These are phyloP conservation scores for Rhodeus uyekii DNA, from an alignment of 2,797 vertebrate species.

Conservation along the genomic window DNA sequence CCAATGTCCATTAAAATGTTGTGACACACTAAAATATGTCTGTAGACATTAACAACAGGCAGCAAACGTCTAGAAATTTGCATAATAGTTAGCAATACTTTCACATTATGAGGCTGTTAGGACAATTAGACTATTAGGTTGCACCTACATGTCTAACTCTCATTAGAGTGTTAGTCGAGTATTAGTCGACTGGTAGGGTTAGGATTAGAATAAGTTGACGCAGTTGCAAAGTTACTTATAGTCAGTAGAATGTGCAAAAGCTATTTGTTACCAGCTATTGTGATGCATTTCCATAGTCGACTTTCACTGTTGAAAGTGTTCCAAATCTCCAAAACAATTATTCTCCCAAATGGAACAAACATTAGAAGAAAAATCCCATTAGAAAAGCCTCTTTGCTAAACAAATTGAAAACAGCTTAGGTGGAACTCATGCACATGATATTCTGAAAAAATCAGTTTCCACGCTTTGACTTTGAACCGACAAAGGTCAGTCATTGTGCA, in stretches of 20 bases:
- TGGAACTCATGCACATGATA: background rate
- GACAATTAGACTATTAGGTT: conserved; percentile 41
- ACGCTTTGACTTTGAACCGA: conserved; percentile 7
- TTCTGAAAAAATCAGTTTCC: background rate
- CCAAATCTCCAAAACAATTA: conserved; percentile 10
- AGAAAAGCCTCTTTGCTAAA: background rate
- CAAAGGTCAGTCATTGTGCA: conserved; percentile 6
- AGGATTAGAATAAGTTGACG: too few relatives aligned
- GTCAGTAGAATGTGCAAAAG: too few relatives aligned
- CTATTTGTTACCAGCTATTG: too few relatives aligned
- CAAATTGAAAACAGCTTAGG: background rate
- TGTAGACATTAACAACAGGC: background rate
- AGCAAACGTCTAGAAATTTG: background rate
- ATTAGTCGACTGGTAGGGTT: too few relatives aligned
- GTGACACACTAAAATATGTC: background rate
- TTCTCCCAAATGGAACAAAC: background rate
- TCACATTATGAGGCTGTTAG: background rate
- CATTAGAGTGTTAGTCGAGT: too few relatives aligned
- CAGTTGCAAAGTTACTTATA: too few relatives aligned
- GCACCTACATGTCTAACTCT: too few relatives aligned
- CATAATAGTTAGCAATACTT: conserved; percentile 9
- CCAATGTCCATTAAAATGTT: background rate
- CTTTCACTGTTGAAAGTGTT: background rate
- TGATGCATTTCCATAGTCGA: background rate
- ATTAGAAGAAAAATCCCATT: background rate